phyloP scores from a whole-genome alignment of 2,888 invertebrate genomes.

The Blastobasis adustella region DNA sequence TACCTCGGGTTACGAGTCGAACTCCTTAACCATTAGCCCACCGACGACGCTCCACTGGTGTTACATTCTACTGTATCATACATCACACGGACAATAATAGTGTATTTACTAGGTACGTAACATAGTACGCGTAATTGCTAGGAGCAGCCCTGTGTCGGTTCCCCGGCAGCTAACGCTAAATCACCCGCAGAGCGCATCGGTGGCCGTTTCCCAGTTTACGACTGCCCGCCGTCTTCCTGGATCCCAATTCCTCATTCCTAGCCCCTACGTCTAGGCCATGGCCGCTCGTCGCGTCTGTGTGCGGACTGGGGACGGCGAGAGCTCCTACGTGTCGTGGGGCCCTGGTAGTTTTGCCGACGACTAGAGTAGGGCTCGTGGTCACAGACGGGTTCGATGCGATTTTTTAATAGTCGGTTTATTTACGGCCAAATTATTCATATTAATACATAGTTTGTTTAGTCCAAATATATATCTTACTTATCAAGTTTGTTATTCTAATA shows the following conservation, averaged over 20 bases:
- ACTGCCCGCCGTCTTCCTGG: constrained; percentile 27
- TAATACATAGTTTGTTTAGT: too few relatives aligned
- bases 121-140: too few relatives aligned
- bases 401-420: too few relatives aligned
- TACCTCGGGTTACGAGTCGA: too few relatives aligned
- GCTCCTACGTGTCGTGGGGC: constrained; percentile 19
- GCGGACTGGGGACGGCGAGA: not conserved
- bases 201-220: constrained; percentile 11
- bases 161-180: constrained; percentile 50
- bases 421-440: too few relatives aligned
- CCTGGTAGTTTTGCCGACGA: constrained; percentile 25
- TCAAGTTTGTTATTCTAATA: too few relatives aligned
- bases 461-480: too few relatives aligned
- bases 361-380: constrained; percentile 8
- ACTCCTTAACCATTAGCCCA: too few relatives aligned
- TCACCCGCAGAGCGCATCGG: constrained; percentile 57
- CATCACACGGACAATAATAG: too few relatives aligned
- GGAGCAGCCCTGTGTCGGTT: constrained; percentile 38
- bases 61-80: too few relatives aligned
- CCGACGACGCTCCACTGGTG: too few relatives aligned
- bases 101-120: too few relatives aligned
- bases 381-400: not conserved
- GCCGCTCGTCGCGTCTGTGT: not conserved
- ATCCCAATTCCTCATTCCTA: constrained; percentile 11
- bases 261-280: not conserved